Evolutionary conservation across 2,888 invertebrate species (phyloP), one percentile per base, ranked within the genome.

Genomic region (Pterobdella sp.): DNA sequence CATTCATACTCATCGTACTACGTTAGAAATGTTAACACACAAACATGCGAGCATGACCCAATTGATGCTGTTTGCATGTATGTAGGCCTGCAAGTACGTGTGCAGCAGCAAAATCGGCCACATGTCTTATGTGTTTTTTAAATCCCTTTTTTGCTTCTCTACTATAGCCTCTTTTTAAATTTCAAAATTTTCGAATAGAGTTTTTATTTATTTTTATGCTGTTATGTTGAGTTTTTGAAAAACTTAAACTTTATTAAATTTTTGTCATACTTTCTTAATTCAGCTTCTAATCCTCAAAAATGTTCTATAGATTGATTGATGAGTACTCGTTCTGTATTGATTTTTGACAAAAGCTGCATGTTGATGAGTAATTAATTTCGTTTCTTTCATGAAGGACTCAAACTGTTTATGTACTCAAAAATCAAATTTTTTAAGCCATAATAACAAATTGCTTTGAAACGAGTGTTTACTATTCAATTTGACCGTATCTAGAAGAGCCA

Each of bases 31-130:
- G 26, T 3, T 26, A 4, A 56, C n/a, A 56, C 14, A 56, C 60
- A n/a, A 3, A 56, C 60, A 56, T 22, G n/a, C n/a, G 26, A 3
- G 4, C n/a, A 56, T 56, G 60, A 56, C 60, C 60, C 26, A 56
- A 56, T 56, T 56, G 26, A 56, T 56, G 60, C 18, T 56, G n/a
- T 56, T 56, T 56, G 60, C 26, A 56, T 56, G 60, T 56, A 56
- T 56, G 60, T 56, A 56, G 60, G 60, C 60, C 60, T 4, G 7
- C 3, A 26, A 26, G 4, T 18, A 26, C 3, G n/a, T 56, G 60
- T 56, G 60, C 60, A 14, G 60, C 60, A 56, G 60, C 60, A 56
- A 18, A 22, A 4, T 18, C 60, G 26, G 18, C 60, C 60, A 42
- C 10, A 7, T 22, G 7, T 22, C 26, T 56, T 26, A 56, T 56